Evolutionary conservation across 2,888 invertebrate species (phyloP).

Genomic region (Rhagonycha fulva): DNA sequence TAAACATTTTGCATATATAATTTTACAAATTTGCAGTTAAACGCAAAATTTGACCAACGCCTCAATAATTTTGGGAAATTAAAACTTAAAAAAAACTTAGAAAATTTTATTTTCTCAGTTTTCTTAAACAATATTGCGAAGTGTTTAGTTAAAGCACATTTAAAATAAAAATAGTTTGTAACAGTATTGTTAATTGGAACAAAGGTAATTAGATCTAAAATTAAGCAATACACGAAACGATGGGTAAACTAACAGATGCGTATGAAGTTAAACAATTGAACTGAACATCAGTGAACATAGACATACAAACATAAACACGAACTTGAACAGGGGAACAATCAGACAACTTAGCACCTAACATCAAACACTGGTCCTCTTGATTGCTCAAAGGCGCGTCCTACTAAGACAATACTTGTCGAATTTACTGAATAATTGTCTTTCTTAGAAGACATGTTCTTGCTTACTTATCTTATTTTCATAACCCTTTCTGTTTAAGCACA

Average conservation of each 20-base stretch:
- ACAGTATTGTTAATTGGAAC: slow-evolving; percentile 17
- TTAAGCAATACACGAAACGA: slow-evolving; percentile 36
- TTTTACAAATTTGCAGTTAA: too few species aligned
- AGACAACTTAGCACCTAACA: slow-evolving; percentile 46
- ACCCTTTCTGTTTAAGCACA: background rate
- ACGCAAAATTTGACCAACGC: too few species aligned
- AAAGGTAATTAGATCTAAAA: slow-evolving; percentile 36
- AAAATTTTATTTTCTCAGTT: background rate
- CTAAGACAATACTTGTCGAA: slow-evolving; percentile 34
- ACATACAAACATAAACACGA: slow-evolving; percentile 48
- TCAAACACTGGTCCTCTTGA: slow-evolving; percentile 45
- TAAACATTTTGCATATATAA: too few species aligned
- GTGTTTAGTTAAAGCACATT: background rate
- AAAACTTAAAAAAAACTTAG: too few species aligned
- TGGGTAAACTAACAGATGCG: slow-evolving; percentile 36
- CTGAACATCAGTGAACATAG: slow-evolving; percentile 47
- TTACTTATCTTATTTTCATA: slow-evolving; percentile 1
- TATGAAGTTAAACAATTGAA: slow-evolving; percentile 49
- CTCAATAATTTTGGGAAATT: too few species aligned
- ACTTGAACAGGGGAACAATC: slow-evolving; percentile 42
- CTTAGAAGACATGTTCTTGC: slow-evolving; percentile 19
- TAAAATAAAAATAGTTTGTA: background rate
- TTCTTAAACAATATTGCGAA: background rate
- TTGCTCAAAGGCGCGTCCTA: slow-evolving; percentile 44
- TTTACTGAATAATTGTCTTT: slow-evolving; percentile 27